Evolutionary conservation across 2,797 vertebrate genomes (phyloP), one percentile per base, ranked within the genome.

Genomic region (Myotis daubentonii): DNA sequence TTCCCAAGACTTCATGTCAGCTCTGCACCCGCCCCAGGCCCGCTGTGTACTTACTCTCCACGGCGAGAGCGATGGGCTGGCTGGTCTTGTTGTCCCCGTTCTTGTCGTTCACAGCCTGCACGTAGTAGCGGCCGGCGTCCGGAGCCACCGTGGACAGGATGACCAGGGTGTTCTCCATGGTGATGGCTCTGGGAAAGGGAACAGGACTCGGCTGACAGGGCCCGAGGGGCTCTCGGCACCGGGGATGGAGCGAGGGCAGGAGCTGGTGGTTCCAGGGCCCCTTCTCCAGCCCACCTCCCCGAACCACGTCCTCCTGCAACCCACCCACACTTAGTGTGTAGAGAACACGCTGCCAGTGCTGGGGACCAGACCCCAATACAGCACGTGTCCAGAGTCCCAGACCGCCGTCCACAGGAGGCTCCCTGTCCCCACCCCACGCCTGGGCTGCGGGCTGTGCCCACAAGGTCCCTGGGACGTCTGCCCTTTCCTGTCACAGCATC

Each of bases 11-110:
- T 93, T 89, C 96, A 74, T 25, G 89, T 60, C 47, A 0, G 16
- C 57, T 81, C 49, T 13, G 15, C 19, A 10, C 15, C 0, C 5
- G n/a, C 60, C 53, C 30, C 0, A 30, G 19, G 22, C 65, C 68
- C 0, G 66, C 12, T 0, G 65, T 47, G 53, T 68, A 98, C 99
- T 99, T 98, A 99, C 99, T 99, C 97, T 99, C 99, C 97, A 99
- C 99, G 0, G 98, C 98, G 75, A 99, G 98, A 1, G 98, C 98
- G 98, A 99, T 98, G 66, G 99, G 99, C 97, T 99, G 99, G 97
- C 99, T 99, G 62, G 99, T 99, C 98, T 99, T 99, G 98, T 99
- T 99, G 97, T 99, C 99, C 0, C 99, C 99, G 0, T 99, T 99
- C 98, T 99, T 99, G 98, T 99, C 99, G 0, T 99, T 99, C 92